Evolutionary conservation across 2,113 vertebrate species (phyloP).

Genomic region (Neoarius graeffei): DNA sequence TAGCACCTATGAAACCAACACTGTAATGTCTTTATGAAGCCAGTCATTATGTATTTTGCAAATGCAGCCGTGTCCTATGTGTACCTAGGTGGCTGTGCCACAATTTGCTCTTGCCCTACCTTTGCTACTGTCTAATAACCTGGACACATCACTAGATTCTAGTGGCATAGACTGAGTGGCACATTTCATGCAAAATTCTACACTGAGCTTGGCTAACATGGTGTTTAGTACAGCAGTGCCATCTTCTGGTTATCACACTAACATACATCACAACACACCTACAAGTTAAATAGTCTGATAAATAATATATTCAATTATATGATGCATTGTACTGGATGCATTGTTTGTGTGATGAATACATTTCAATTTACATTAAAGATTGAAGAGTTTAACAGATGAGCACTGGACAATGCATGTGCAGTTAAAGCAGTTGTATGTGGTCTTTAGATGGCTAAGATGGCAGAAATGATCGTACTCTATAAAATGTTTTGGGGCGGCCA

Average conservation of each 20-base stretch:
- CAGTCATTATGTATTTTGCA: neutral
- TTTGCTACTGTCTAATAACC: neutral
- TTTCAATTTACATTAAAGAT: neutral
- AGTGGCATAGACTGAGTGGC: neutral
- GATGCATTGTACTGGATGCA: neutral
- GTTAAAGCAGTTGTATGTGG: neutral
- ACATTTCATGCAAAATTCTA: neutral
- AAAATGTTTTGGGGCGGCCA: neutral
- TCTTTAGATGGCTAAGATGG: neutral
- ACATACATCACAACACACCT: conserved; percentile 33
- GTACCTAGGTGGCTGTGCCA: neutral
- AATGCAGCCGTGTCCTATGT: neutral
- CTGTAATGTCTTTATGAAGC: neutral
- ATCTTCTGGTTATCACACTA: conserved; percentile 64
- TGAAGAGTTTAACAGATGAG: neutral
- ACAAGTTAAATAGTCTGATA: neutral
- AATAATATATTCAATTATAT: neutral
- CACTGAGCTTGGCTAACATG: conserved; percentile 30
- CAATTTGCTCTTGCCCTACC: neutral
- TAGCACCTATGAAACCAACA: neutral
- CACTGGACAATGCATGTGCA: neutral
- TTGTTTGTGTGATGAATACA: neutral
- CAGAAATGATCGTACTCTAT: neutral
- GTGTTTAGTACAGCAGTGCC: conserved; percentile 64
- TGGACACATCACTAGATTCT: neutral